Conservation (phyloP, 2,797 vertebrate species). For the Rhinichthys osculus region DNA sequence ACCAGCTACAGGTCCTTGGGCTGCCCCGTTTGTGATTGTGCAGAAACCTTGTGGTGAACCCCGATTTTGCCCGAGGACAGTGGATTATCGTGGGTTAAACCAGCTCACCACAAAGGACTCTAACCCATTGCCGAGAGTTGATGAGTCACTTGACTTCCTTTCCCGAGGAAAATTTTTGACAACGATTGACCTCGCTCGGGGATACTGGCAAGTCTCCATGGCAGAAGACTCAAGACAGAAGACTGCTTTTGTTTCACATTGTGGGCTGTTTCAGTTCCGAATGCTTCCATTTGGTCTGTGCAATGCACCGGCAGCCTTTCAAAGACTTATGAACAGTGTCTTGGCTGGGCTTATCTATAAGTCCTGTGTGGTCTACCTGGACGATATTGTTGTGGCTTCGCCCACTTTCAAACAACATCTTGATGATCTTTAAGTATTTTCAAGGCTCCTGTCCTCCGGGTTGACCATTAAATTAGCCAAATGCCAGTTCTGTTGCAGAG, state of each 20-base stretch:
- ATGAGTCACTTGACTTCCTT: not conserved
- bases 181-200: not conserved
- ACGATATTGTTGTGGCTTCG: slow-evolving; percentile 26
- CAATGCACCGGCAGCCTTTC: not conserved
- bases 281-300: not conserved
- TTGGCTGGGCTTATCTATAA: slow-evolving; percentile 12
- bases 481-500: not conserved
- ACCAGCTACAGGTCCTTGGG: slow-evolving; percentile 18
- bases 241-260: not conserved
- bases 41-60: slow-evolving; percentile 10
- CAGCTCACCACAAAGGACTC: not conserved
- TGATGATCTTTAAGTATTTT: not conserved
- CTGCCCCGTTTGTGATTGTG: slow-evolving; percentile 43
- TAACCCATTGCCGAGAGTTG: not conserved
- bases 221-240: not conserved
- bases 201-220: not conserved
- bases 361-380: slow-evolving; percentile 13
- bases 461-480: slow-evolving; percentile 19
- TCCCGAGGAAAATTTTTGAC: not conserved
- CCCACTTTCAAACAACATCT: slow-evolving; percentile 25
- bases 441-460: not conserved
- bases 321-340: not conserved
- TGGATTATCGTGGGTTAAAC: slow-evolving; percentile 47
- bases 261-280: not conserved
- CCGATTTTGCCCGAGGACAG: slow-evolving; percentile 28